Evolutionary conservation across 2,888 invertebrate species (phyloP).

Genomic region (Priocnemis perturbator): DNA sequence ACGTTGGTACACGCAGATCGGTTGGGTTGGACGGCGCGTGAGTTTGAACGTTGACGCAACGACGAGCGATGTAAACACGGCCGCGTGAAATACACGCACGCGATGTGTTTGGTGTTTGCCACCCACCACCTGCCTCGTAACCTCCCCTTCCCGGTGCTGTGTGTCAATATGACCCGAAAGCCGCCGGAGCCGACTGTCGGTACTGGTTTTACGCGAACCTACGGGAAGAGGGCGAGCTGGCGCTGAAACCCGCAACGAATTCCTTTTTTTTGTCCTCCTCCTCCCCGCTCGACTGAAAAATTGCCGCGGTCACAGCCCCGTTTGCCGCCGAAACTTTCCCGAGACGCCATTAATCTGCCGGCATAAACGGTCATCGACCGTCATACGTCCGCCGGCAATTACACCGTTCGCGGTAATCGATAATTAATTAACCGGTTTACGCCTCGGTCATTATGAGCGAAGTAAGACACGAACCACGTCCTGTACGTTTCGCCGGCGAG

Average conservation of each 20-base stretch:
- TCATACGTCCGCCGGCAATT: too few relatives aligned
- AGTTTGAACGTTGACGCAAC: background rate
- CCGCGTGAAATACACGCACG: constrained; percentile 35
- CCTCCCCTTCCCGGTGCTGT: background rate
- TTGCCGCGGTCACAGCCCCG: too few relatives aligned
- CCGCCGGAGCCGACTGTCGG: constrained; percentile 21
- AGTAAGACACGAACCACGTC: too few relatives aligned
- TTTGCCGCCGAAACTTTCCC: too few relatives aligned
- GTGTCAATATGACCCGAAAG: constrained; percentile 37
- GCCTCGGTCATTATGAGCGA: too few relatives aligned
- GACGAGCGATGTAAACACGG: constrained; percentile 25
- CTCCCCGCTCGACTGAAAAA: background rate
- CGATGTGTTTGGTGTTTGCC: constrained; percentile 24
- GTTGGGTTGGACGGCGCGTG: too few relatives aligned
- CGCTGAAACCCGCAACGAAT: background rate
- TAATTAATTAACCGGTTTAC: too few relatives aligned
- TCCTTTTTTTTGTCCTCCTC: background rate
- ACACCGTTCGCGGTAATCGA: too few relatives aligned
- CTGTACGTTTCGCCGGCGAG: too few relatives aligned
- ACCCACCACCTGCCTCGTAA: background rate
- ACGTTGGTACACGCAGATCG: too few relatives aligned
- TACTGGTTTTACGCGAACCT: constrained; percentile 14
- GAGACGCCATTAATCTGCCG: too few relatives aligned
- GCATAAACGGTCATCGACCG: too few relatives aligned
- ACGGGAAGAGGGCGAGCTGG: constrained; percentile 27